Evolutionary conservation across 2,113 vertebrate species (phyloP).

Genomic region (Gymnogyps californianus): DNA sequence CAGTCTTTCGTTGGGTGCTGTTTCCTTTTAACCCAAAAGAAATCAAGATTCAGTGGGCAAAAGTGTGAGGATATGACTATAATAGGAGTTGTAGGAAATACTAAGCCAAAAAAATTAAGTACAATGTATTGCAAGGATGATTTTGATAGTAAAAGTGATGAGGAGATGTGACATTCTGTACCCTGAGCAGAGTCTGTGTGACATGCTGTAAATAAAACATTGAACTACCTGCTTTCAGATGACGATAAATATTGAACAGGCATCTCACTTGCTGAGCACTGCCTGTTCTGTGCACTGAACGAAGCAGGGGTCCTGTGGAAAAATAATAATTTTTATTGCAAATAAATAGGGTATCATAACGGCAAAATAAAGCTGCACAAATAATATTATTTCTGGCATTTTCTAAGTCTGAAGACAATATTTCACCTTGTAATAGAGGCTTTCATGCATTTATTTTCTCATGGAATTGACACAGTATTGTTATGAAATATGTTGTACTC

Average conservation of each 20-base stretch:
- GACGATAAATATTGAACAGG: not conserved
- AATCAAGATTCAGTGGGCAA: not conserved
- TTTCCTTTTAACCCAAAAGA: not conserved
- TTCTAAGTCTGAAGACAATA: not conserved
- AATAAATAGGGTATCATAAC: not conserved
- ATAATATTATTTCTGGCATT: not conserved
- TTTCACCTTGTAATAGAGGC: not conserved
- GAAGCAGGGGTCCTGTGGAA: not conserved
- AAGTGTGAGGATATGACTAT: not conserved
- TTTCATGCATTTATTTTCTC: not conserved
- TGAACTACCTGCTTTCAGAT: not conserved
- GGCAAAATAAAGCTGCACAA: not conserved
- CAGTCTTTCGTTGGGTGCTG: not conserved
- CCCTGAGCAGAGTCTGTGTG: not conserved
- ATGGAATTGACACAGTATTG: not conserved
- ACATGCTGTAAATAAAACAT: not conserved
- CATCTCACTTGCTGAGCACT: not conserved
- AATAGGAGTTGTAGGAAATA: not conserved
- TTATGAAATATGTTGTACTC: not conserved
- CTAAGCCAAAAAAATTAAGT: not conserved
- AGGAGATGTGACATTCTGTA: not conserved
- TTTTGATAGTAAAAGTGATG: not conserved
- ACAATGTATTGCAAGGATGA: not conserved
- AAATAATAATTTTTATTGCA: not conserved
- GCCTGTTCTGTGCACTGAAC: not conserved